phyloP scores from a whole-genome alignment of 2,797 vertebrate genomes.

The Ibycter americanus region DNA sequence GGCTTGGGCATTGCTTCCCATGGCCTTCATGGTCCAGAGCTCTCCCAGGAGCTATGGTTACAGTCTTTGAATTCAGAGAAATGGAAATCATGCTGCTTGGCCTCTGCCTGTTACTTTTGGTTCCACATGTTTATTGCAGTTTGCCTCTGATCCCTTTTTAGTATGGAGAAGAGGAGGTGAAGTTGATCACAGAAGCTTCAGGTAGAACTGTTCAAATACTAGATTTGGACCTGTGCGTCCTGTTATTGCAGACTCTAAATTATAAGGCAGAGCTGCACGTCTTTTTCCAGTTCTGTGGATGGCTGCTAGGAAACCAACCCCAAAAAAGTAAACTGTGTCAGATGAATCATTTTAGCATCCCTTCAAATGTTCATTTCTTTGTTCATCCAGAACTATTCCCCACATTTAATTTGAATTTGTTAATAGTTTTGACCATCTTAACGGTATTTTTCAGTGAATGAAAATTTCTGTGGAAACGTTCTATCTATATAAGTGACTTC shows the following conservation, averaged over 20 bases:
- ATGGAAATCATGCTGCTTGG: background rate
- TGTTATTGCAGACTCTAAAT: background rate
- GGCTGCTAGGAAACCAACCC: background rate
- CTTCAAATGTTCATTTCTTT: background rate
- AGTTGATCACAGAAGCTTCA: background rate
- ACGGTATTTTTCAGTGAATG: background rate
- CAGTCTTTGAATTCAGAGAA: background rate
- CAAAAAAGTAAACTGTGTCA: background rate
- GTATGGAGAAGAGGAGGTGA: background rate
- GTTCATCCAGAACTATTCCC: background rate
- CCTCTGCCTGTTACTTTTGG: background rate
- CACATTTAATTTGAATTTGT: background rate
- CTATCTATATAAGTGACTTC: background rate
- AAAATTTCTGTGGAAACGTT: background rate
- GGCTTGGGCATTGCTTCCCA: background rate
- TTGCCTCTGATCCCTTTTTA: background rate
- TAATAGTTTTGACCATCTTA: background rate
- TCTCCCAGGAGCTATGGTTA: background rate
- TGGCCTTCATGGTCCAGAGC: background rate
- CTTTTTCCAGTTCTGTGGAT: background rate
- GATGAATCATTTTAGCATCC: background rate
- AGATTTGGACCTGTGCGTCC: background rate
- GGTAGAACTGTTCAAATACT: background rate
- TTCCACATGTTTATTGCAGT: fast-evolving
- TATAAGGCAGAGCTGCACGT: background rate